Evolutionary conservation across 2,113 vertebrate species (phyloP).

Genomic region (Cyphotilapia sp.): DNA sequence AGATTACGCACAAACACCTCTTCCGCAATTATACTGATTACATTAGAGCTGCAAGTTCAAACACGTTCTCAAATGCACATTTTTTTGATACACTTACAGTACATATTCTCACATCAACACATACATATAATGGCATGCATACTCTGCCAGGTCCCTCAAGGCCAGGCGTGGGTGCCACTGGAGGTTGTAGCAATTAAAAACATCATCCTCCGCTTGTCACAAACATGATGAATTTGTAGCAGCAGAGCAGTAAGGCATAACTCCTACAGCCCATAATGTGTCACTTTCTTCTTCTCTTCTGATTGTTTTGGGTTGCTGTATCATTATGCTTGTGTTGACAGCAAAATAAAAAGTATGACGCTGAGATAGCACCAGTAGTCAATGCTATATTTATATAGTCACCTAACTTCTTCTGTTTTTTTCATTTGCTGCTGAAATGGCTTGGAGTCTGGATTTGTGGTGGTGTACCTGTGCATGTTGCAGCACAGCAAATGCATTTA

Average conservation of each 20-base stretch:
- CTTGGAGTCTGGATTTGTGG: background rate
- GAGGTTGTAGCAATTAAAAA: constrained; percentile 71
- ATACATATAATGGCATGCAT: background rate
- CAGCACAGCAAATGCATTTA: background rate
- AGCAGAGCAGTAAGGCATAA: constrained; percentile 52
- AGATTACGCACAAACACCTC: background rate
- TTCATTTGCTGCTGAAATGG: background rate
- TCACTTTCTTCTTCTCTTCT: constrained; percentile 17
- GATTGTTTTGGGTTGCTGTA: background rate
- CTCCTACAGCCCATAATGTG: constrained; percentile 40
- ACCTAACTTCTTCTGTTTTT: background rate
- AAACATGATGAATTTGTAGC: constrained; percentile 68
- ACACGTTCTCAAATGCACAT: background rate
- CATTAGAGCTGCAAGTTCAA: background rate
- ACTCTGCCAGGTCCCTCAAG: constrained; percentile 45
- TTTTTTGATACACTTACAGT: background rate
- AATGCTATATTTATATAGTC: background rate
- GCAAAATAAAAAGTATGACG: background rate
- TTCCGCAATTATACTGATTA: constrained; percentile 43
- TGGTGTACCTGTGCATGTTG: background rate
- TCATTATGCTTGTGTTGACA: constrained; percentile 1
- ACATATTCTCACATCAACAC: background rate
- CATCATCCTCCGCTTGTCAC: constrained; percentile 63
- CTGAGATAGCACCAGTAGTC: background rate
- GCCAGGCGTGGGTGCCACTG: constrained; percentile 42